These are phyloP conservation scores for Chelon labrosus DNA, from an alignment of 2,797 vertebrate genomes.

Conservation along the genomic window DNA sequence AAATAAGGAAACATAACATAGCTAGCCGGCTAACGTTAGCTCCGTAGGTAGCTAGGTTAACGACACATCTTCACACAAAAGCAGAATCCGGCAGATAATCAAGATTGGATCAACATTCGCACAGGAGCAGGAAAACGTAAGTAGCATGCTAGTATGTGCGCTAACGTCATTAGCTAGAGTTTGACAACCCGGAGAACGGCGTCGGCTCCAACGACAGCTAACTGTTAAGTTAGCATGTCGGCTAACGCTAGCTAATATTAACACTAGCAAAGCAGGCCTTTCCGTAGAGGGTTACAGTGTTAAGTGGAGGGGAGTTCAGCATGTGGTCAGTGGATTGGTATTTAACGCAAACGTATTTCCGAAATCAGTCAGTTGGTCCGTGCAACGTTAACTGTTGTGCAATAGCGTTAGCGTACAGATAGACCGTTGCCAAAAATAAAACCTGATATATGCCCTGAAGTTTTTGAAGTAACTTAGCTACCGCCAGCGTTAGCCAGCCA, in stretches of 20 bases:
- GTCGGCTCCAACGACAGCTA: conserved; percentile 52
- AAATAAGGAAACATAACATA: conserved; percentile 79
- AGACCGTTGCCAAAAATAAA: conserved; percentile 28
- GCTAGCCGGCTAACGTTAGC: conserved; percentile 77
- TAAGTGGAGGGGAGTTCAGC: conserved; percentile 61
- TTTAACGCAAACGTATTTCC: conserved; percentile 54
- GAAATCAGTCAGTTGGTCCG: conserved; percentile 15
- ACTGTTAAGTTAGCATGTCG: conserved; percentile 59
- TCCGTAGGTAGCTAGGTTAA: conserved; percentile 53
- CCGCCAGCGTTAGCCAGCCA: conserved; percentile 8
- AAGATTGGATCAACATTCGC: conserved; percentile 74
- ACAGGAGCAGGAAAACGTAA: conserved; percentile 79
- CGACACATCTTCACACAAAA: conserved; percentile 61
- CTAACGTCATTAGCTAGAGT: conserved; percentile 75
- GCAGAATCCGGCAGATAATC: conserved; percentile 55
- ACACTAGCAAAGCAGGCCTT: conserved; percentile 71
- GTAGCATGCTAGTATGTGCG: conserved; percentile 70
- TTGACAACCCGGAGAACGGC: conserved; percentile 62
- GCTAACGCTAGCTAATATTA: conserved; percentile 69
- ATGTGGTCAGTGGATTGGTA: conserved; percentile 70
- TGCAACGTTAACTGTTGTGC: conserved; percentile 32
- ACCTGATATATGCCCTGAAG: conserved; percentile 18
- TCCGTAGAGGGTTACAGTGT: conserved; percentile 36
- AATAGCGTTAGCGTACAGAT: conserved; percentile 22
- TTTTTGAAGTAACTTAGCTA: conserved; percentile 39